Evolutionary conservation across 37 sponge, comb jelly and placozoan species (phyloP).

Genomic region (Aplysina aerophoba): DNA sequence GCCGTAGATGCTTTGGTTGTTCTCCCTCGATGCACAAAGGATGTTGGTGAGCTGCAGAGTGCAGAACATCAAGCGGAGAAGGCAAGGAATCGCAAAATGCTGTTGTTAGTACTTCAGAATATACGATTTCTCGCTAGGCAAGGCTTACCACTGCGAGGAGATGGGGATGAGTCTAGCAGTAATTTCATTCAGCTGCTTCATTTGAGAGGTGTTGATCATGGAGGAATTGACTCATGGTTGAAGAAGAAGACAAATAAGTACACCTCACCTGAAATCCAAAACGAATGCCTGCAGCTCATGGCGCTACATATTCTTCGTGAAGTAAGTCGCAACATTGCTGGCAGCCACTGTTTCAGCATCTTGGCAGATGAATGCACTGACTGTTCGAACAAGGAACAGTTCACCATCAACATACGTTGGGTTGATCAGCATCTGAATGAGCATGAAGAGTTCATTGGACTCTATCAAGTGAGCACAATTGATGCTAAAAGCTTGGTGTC

Average conservation of each 20-base stretch:
- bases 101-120: too few relatives aligned
- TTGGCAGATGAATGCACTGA: constrained; percentile 43
- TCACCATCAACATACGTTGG: constrained; percentile 38
- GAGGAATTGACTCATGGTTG: constrained; percentile 2
- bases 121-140: constrained; percentile 65
- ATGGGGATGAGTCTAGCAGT: constrained; percentile 35
- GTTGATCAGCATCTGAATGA: constrained; percentile 22
- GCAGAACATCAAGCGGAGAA: too few relatives aligned
- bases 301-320: constrained; percentile 45
- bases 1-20: constrained; percentile 54
- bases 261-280: constrained; percentile 51
- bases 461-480: constrained; percentile 33
- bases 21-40: constrained; percentile 29
- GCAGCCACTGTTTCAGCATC: constrained; percentile 21
- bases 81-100: too few relatives aligned
- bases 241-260: constrained; percentile 43
- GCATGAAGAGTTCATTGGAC: constrained; percentile 23
- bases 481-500: constrained; percentile 21
- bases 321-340: background rate
- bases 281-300: constrained; percentile 51
- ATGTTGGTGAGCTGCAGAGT: constrained; percentile 66
- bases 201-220: constrained; percentile 27
- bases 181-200: constrained; percentile 55
- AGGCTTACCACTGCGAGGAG: constrained; percentile 72
- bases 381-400: constrained; percentile 40